Evolutionary conservation across 2,113 vertebrate species (phyloP).

Genomic region (Ranitomeya variabilis): DNA sequence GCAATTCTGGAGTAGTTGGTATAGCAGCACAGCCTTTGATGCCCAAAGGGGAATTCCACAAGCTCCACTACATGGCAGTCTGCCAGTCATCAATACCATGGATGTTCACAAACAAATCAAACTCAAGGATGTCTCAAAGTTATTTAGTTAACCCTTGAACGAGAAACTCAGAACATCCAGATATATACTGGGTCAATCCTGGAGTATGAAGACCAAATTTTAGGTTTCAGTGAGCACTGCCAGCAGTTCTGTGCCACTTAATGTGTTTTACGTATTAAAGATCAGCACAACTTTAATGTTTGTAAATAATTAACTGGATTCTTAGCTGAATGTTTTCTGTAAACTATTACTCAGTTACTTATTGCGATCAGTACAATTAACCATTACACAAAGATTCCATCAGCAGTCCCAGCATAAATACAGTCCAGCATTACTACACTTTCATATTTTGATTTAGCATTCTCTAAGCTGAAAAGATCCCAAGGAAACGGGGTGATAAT

Average conservation of each 20-base stretch:
- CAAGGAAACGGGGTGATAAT: too few relatives aligned
- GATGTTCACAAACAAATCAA: slow-evolving; percentile 45
- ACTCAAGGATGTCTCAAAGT: slow-evolving; percentile 54
- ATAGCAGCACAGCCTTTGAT: slow-evolving; percentile 29
- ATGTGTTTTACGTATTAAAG: neutral
- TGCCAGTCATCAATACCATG: slow-evolving; percentile 54
- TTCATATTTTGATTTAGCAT: too few relatives aligned
- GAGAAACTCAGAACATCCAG: neutral
- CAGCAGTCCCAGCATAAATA: too few relatives aligned
- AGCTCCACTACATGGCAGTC: slow-evolving; percentile 57
- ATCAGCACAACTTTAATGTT: neutral
- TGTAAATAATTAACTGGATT: neutral
- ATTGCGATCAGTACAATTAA: neutral
- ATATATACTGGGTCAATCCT: neutral
- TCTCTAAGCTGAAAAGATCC: too few relatives aligned
- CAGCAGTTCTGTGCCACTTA: neutral
- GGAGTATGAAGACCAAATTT: neutral
- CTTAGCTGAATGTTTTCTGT: neutral
- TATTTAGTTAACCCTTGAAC: slow-evolving; percentile 32
- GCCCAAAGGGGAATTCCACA: neutral
- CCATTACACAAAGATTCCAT: too few relatives aligned
- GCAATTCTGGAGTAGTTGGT: slow-evolving; percentile 36
- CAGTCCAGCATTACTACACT: too few relatives aligned
- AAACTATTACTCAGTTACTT: neutral
- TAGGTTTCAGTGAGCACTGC: neutral